These are phyloP conservation scores for Parelbella ahira DNA, from an alignment of 2,888 invertebrate species.

Conservation along the genomic window DNA sequence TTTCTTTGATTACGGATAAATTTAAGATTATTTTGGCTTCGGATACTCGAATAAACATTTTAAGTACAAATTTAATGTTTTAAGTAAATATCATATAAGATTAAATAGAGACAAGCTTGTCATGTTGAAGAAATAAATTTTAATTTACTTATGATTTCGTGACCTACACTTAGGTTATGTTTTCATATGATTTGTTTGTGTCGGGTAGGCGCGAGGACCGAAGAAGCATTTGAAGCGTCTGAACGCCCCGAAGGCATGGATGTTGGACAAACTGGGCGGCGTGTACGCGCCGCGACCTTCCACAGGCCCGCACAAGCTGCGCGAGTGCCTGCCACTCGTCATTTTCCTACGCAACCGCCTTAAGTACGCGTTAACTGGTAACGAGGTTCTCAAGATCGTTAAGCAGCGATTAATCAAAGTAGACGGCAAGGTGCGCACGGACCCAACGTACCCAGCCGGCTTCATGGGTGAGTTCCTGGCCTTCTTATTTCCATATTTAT, in stretches of 20 bases:
- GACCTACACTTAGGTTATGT: no score
- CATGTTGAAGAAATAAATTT: no score
- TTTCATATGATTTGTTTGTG: conserved; percentile 30
- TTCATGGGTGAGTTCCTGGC: conserved; percentile 93
- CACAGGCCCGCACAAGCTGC: conserved; percentile 97
- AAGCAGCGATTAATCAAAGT: conserved; percentile 99
- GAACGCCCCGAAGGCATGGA: conserved; percentile 99
- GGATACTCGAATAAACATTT: no score
- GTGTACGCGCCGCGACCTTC: conserved; percentile 98
- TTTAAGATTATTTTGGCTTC: conserved; percentile 6
- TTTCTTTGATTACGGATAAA: neutral
- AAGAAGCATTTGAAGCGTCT: conserved; percentile 99
- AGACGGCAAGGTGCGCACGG: conserved; percentile 98
- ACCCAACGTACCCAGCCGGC: conserved; percentile 98
- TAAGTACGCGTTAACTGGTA: conserved; percentile 98
- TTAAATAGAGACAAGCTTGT: no score
- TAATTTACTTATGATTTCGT: no score
- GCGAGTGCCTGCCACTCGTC: conserved; percentile 97
- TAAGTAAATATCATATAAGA: no score
- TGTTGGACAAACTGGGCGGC: conserved; percentile 99
- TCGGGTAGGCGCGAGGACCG: conserved; percentile 95
- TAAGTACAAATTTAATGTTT: no score
- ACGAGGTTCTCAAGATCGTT: conserved; percentile 98
- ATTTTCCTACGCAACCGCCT: conserved; percentile 98
- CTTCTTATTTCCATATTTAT: no score